A percentile compares a stretch with the other conserved stretches of the same genome.
These are phyloP conservation scores for Ceratosolen fusciceps DNA, from an alignment of 1,140 invertebrate species.

Conservation along the genomic window DNA sequence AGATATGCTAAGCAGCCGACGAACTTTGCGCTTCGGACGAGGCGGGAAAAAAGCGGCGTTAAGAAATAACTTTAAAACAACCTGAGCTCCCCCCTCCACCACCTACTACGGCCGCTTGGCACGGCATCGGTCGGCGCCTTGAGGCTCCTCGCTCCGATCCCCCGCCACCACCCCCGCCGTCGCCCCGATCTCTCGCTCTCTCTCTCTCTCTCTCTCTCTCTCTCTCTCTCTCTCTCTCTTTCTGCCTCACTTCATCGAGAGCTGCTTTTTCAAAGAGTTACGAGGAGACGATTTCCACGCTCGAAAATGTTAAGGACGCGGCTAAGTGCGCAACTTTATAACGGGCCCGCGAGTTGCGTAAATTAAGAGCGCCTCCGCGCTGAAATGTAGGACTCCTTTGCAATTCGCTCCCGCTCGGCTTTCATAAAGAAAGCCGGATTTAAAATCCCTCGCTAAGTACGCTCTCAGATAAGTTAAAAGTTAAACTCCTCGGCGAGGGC, in stretches of 20 bases:
- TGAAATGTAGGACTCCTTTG: conserved; percentile 31
- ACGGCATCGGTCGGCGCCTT: no score
- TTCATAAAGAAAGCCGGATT: conserved; percentile 32
- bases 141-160: background rate
- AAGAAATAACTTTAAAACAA: conserved; percentile 15
- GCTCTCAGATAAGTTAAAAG: conserved; percentile 35
- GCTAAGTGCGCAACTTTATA: conserved; percentile 28
- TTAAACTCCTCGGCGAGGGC: background rate
- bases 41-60: conserved; percentile 32
- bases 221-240: background rate
- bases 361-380: conserved; percentile 20
- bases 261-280: background rate
- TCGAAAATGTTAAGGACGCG: conserved; percentile 29
- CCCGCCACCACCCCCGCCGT: background rate
- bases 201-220: background rate
- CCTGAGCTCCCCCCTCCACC: background rate
- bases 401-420: conserved; percentile 3
- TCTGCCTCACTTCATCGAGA: background rate
- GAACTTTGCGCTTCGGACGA: background rate
- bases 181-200: background rate
- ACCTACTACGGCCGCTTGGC: no score
- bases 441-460: conserved; percentile 27
- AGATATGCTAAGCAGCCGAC: conserved; percentile 59
- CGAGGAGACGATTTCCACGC: background rate
- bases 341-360: background rate